These are phyloP conservation scores for Bathynomus jamesi DNA, from an alignment of 1,140 invertebrate species.

Conservation along the genomic window DNA sequence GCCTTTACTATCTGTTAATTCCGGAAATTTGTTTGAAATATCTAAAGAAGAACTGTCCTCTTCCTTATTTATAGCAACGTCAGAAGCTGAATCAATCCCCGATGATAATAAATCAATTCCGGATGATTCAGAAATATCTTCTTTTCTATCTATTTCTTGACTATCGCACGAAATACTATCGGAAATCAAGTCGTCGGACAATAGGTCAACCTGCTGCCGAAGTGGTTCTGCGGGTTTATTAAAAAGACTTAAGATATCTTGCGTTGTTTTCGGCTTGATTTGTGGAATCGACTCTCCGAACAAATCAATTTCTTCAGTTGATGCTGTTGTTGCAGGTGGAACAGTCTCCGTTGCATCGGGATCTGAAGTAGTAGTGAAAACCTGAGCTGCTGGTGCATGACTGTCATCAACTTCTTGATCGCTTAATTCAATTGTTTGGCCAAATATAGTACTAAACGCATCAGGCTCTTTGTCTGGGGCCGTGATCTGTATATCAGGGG, in stretches of 20 bases:
- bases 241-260: slow-evolving; percentile 39
- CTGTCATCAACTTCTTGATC: slow-evolving; percentile 29
- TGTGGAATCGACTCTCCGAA: slow-evolving; percentile 33
- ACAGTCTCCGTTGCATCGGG: too few relatives aligned
- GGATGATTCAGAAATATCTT: slow-evolving; percentile 2
- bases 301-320: slow-evolving; percentile 36
- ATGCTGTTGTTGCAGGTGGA: slow-evolving; percentile 2
- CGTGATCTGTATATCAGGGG: slow-evolving; percentile 55
- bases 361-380: too few relatives aligned
- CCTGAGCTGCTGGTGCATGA: too few relatives aligned
- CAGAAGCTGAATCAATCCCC: neutral
- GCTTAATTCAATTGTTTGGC: slow-evolving; percentile 35
- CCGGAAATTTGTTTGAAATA: neutral
- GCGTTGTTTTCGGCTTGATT: slow-evolving; percentile 34
- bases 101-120: slow-evolving; percentile 12
- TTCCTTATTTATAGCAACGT: neutral
- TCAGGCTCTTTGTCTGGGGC: slow-evolving; percentile 41
- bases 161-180: neutral
- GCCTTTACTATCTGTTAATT: too few relatives aligned
- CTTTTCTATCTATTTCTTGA: slow-evolving; percentile 5
- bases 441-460: slow-evolving; percentile 41
- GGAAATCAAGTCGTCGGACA: slow-evolving; percentile 21
- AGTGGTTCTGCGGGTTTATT: slow-evolving; percentile 28
- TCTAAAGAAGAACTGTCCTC: slow-evolving; percentile 5
- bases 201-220: slow-evolving; percentile 27